Evolutionary conservation across 2,888 invertebrate genomes (phyloP), one percentile per base, ranked within the genome.

Genomic region (Caenorhabditis sp.): DNA sequence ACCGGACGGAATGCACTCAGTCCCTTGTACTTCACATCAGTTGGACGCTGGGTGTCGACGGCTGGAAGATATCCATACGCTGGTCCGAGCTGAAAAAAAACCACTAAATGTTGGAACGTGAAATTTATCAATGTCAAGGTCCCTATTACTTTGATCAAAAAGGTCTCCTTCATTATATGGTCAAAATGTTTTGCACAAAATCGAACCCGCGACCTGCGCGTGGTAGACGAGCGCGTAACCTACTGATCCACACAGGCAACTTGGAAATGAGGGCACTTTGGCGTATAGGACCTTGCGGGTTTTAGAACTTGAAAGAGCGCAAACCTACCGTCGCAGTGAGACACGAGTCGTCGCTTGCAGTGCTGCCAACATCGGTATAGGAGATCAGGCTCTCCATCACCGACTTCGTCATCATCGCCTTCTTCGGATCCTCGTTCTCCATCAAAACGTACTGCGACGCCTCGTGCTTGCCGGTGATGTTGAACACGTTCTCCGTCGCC

Each of bases 1-100:
- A 76, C 82, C 12, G 82, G 82, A 41, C 68, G 72, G 82, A 76
- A 76, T 12, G 76, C 82, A 31, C 72, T 82, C 51, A 82, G 54
- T 38, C 82, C 80, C 35, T 73, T 66, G 69, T 80, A 80, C 63
- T 80, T 80, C 2, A 69, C 69, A 0, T 54, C 49, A 24, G 44
- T 10, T 19, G 14, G 61, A n/a, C 59, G 64, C 8, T 26, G 54
- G 14, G 28, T 41, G 6, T 24, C 12, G 41, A 28, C 12, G n/a
- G 19, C 2, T 12, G 69, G 44, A 51, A 73, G n/a, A 14, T 19
- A 31, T 14, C 73, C 80, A 51, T 41, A 64, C 12, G 68, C 51
- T n/a, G 73, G 73, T 7, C 80, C 72, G 28, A 72, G 73, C 49
- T 73, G 59, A 28, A 70, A 79, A 56, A 12, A 61, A 31, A 31